A percentile compares a stretch with the other conserved stretches of the same genome.
These are phyloP conservation scores for Polyploca ridens DNA, from an alignment of 2,888 invertebrate species.

Conservation along the genomic window DNA sequence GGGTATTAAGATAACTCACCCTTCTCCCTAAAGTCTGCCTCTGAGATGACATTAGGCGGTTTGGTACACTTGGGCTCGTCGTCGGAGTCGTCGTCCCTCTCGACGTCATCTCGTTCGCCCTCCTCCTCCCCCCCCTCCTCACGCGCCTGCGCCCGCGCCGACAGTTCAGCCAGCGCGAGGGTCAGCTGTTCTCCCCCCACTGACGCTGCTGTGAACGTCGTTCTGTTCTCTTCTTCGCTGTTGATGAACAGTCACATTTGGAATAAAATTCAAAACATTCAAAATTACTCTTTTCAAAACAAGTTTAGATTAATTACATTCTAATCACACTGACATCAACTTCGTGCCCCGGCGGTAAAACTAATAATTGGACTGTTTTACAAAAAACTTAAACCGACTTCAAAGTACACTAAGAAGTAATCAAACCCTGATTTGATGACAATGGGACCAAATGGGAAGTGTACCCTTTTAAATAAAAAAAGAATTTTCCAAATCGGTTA, in stretches of 20 bases:
- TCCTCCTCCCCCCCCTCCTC: constrained; percentile 13
- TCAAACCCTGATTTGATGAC: too few relatives aligned
- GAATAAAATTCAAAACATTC: too few relatives aligned
- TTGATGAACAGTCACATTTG: neutral
- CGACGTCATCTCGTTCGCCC: constrained; percentile 15
- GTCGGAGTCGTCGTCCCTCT: constrained; percentile 46
- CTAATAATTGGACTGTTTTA: too few relatives aligned
- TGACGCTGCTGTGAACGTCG: constrained; percentile 51
- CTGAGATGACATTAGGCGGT: constrained; percentile 74
- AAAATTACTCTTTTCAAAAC: too few relatives aligned
- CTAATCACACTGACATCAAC: too few relatives aligned
- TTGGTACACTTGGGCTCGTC: constrained; percentile 53
- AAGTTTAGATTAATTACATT: too few relatives aligned
- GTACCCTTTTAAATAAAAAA: too few relatives aligned
- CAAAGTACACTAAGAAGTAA: too few relatives aligned
- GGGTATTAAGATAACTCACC: constrained; percentile 43
- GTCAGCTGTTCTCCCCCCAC: constrained; percentile 56
- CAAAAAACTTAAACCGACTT: too few relatives aligned
- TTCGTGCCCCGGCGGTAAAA: too few relatives aligned
- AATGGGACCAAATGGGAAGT: too few relatives aligned
- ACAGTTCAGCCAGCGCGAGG: constrained; percentile 44
- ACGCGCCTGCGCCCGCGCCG: constrained; percentile 23
- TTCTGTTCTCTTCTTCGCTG: constrained; percentile 52
- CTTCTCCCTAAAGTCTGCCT: constrained; percentile 78
- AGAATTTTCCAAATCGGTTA: too few relatives aligned